Conservation (phyloP, 2,113 vertebrate genomes). For the Phyllopteryx taeniolatus region DNA sequence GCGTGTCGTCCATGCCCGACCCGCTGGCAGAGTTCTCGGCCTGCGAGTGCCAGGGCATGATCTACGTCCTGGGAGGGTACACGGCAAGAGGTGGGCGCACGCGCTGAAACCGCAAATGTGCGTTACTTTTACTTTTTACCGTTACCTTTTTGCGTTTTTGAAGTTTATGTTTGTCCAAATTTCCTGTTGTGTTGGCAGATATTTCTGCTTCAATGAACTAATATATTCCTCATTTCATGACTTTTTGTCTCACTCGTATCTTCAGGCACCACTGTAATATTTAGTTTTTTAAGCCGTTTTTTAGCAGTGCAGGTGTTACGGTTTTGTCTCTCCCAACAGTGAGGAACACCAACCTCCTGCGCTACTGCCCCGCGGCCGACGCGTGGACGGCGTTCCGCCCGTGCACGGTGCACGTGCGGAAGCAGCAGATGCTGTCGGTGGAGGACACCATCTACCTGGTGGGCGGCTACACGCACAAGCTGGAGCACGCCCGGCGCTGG, state of each 20-base stretch:
- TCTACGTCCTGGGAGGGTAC: constrained; percentile 94
- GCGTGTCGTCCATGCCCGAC: constrained; percentile 86
- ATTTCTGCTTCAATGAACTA: no score
- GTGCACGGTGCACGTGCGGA: constrained; percentile 85
- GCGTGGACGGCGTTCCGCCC: constrained; percentile 82
- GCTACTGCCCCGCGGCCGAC: constrained; percentile 87
- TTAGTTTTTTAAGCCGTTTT: not conserved
- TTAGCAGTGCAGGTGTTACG: not conserved
- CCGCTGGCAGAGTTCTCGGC: constrained; percentile 93
- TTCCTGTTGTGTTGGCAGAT: no score
- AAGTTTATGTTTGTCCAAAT: no score
- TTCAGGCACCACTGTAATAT: no score
- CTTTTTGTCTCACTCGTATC: no score
- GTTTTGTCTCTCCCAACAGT: constrained; percentile 63
- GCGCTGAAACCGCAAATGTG: no score
- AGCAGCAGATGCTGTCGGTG: constrained; percentile 97
- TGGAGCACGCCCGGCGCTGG: constrained; percentile 67
- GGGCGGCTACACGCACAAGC: constrained; percentile 87
- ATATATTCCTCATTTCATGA: no score
- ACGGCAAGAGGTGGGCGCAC: constrained; percentile 81
- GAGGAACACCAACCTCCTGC: constrained; percentile 86
- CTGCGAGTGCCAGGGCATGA: constrained; percentile 89
- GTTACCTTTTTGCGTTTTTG: no score
- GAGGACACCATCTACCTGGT: constrained; percentile 94
- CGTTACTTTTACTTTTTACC: no score